A percentile compares a stretch with the other conserved stretches of the same genome.
phyloP scores from a whole-genome alignment of 2,888 invertebrate species.

The Ganaspis brasiliensis region DNA sequence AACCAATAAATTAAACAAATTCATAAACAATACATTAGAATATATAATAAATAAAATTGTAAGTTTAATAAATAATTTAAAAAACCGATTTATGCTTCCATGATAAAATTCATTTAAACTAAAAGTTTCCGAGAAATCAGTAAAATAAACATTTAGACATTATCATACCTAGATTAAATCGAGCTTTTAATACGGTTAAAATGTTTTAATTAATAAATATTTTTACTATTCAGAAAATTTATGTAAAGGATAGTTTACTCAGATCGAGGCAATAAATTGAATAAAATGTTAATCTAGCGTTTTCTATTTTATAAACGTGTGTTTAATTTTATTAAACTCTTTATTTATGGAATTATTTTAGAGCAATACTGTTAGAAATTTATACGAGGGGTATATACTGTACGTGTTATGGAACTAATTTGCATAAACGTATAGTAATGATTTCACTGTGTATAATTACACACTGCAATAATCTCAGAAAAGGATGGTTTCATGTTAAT shows the following conservation, averaged over 20 bases:
- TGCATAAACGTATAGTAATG: neutral
- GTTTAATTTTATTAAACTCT: neutral
- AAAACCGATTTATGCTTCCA: too few relatives aligned
- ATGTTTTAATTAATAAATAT: constrained; percentile 14
- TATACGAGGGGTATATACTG: constrained; percentile 1
- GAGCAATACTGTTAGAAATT: constrained; percentile 11
- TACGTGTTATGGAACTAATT: neutral
- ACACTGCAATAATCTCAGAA: neutral
- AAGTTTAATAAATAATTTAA: too few relatives aligned
- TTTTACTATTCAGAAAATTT: neutral
- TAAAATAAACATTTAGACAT: neutral
- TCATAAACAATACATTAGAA: too few relatives aligned
- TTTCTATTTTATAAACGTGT: constrained; percentile 11
- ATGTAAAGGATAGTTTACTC: constrained; percentile 2
- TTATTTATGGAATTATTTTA: constrained; percentile 4
- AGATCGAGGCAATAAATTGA: neutral
- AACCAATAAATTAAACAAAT: too few relatives aligned
- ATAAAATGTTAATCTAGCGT: neutral
- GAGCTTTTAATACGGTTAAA: neutral
- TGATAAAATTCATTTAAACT: too few relatives aligned
- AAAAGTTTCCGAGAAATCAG: too few relatives aligned
- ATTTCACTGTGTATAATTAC: constrained; percentile 1
- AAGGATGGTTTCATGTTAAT: neutral
- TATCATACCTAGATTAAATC: neutral
- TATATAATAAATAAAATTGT: too few relatives aligned